phyloP scores from a whole-genome alignment of 2,797 vertebrate genomes.

The Neomorphus geoffroyi region DNA sequence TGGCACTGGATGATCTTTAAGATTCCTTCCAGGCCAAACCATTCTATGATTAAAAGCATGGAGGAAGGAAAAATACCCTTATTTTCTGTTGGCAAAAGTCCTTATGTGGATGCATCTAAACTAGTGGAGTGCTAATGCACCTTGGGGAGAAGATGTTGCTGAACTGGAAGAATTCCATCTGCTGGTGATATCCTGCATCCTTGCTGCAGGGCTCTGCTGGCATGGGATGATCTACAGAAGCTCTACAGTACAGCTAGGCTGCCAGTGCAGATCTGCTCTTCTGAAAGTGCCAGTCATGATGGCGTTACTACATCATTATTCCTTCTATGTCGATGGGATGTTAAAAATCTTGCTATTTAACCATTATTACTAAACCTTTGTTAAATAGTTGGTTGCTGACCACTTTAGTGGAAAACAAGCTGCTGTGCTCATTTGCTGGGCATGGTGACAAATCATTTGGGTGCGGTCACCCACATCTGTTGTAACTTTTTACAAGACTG shows the following conservation, averaged over 20 bases:
- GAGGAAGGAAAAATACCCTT: background rate
- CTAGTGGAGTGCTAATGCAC: background rate
- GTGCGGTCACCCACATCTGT: background rate
- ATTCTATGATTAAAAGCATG: background rate
- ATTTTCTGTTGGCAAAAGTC: background rate
- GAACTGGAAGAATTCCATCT: constrained; percentile 41
- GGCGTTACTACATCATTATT: background rate
- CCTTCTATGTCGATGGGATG: background rate
- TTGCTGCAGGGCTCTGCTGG: background rate
- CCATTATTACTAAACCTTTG: background rate
- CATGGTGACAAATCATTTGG: background rate
- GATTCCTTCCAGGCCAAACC: no score
- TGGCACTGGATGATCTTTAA: no score
- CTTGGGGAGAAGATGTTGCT: background rate
- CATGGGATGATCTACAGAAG: background rate
- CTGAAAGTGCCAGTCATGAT: background rate
- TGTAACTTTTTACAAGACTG: background rate
- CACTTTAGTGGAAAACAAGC: background rate
- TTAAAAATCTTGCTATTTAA: constrained; percentile 22
- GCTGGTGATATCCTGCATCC: background rate
- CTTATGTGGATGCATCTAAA: background rate
- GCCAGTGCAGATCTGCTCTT: background rate
- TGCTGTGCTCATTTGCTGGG: background rate
- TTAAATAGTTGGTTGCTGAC: constrained; percentile 11
- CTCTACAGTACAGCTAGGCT: background rate